Evolutionary conservation across 64 coral and sea anemone genomes (phyloP).

Genomic region (Catalaphyllia jardinei): DNA sequence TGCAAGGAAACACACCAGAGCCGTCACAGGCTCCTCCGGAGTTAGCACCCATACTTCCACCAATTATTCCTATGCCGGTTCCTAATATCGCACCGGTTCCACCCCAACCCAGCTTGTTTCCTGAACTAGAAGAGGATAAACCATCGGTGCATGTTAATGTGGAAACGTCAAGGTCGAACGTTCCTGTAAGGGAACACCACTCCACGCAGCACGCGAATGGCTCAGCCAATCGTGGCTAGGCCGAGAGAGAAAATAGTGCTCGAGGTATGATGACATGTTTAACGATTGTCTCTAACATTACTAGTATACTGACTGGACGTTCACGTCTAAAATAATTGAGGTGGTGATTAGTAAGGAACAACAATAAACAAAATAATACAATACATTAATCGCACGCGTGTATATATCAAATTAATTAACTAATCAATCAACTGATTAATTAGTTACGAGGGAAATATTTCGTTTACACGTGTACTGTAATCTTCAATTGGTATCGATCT

Average conservation of each 20-base stretch:
- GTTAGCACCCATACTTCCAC: not conserved
- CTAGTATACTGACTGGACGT: no score
- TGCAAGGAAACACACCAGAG: not conserved
- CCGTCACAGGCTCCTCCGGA: not conserved
- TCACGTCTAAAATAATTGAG: not conserved
- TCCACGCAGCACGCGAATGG: not conserved
- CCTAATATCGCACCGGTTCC: not conserved
- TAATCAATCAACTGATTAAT: not conserved
- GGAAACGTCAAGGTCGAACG: constrained; percentile 90
- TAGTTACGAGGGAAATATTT: no score
- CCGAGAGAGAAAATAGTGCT: not conserved
- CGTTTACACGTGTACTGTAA: no score
- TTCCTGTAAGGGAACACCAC: constrained; percentile 46
- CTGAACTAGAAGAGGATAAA: constrained; percentile 58
- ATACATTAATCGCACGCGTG: not conserved
- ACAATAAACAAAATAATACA: not conserved
- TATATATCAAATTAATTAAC: not conserved
- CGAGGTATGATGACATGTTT: constrained; percentile 25
- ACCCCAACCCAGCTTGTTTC: not conserved
- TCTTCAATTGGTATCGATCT: no score
- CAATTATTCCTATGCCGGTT: constrained; percentile 6
- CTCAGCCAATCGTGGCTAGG: constrained; percentile 34
- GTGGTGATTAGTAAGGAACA: not conserved
- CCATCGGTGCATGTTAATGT: constrained; percentile 94
- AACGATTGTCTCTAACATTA: not conserved